A percentile compares a stretch with the other conserved stretches of the same genome.
These are phyloP conservation scores for Heliconius hermathena DNA, from an alignment of 1,140 invertebrate genomes.

Conservation along the genomic window DNA sequence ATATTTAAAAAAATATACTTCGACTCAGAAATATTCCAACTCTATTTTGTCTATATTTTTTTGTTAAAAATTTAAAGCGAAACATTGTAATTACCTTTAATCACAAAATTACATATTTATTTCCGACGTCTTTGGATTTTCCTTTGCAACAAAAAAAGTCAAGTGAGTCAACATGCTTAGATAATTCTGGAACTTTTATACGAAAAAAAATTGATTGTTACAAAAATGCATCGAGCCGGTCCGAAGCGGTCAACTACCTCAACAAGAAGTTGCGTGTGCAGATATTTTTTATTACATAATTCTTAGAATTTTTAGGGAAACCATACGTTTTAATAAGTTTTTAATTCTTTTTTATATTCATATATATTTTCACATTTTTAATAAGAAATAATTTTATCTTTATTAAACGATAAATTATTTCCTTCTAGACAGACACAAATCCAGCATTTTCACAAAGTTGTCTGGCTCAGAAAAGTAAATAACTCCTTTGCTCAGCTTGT, in stretches of 20 bases:
- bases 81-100: neutral
- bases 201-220: conserved; percentile 24
- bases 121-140: conserved; percentile 17
- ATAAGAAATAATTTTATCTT: too few species aligned
- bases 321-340: conserved; percentile 16
- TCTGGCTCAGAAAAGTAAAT: too few species aligned
- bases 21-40: too few species aligned
- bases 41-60: neutral
- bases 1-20: too few species aligned
- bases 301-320: conserved; percentile 26
- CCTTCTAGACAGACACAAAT: too few species aligned
- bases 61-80: neutral
- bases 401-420: too few species aligned
- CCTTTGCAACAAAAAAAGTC: conserved; percentile 15
- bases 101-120: neutral
- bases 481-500: too few species aligned
- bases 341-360: neutral
- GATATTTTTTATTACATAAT: conserved; percentile 16
- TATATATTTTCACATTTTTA: too few species aligned
- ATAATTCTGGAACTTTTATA: conserved; percentile 32
- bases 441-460: too few species aligned
- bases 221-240: conserved; percentile 16
- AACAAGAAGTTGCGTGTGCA: conserved; percentile 26
- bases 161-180: conserved; percentile 28
- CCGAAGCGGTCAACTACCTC: conserved; percentile 29